These are phyloP conservation scores for Lophochroa leadbeateri DNA, from an alignment of 2,113 vertebrate genomes.

Conservation along the genomic window DNA sequence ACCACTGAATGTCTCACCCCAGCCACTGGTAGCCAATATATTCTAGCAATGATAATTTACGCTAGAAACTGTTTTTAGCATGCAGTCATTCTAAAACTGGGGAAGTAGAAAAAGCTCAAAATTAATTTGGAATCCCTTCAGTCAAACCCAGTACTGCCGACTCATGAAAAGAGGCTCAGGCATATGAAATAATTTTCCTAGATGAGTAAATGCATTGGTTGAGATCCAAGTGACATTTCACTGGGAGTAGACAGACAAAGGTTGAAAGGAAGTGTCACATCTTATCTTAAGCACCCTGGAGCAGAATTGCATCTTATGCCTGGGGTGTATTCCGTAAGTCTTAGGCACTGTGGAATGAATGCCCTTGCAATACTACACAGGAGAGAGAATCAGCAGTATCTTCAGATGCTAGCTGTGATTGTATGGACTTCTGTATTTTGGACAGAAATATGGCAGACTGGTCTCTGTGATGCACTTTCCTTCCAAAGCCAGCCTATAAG, in stretches of 20 bases:
- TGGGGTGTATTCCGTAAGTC: background rate
- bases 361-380: background rate
- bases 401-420: background rate
- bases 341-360: background rate
- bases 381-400: background rate
- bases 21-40: background rate
- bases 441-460: background rate
- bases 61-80: background rate
- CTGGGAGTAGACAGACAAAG: background rate
- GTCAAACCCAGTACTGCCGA: background rate
- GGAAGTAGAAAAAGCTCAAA: background rate
- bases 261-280: background rate
- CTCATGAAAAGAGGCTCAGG: background rate
- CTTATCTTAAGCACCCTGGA: background rate
- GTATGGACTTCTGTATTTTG: background rate
- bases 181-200: background rate
- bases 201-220: background rate
- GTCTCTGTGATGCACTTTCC: background rate
- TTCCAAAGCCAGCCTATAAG: background rate
- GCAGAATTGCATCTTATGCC: background rate
- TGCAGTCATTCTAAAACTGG: background rate
- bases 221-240: background rate
- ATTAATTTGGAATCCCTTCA: background rate
- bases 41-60: background rate
- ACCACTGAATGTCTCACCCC: background rate